Percentiles rank a stretch among this genome's conserved stretches.
Evolutionary conservation across 2,888 invertebrate genomes (phyloP).

Genomic region (Atrina japonica): DNA sequence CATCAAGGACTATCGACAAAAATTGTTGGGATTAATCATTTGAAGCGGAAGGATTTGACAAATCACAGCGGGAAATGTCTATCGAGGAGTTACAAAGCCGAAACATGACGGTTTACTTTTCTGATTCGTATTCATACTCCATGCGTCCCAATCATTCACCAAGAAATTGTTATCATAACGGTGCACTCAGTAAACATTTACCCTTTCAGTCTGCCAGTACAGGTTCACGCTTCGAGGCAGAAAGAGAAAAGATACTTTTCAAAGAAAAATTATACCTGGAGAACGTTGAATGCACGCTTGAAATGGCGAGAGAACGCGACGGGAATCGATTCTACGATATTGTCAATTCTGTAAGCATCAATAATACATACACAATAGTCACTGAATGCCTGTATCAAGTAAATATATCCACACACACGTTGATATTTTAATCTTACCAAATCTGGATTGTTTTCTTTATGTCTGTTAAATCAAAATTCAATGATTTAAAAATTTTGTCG

Average conservation of each 20-base stretch:
- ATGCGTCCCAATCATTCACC: conserved; percentile 27
- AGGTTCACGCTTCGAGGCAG: conserved; percentile 5
- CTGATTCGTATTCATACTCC: conserved; percentile 24
- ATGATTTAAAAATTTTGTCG: too few relatives aligned
- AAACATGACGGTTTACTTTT: conserved; percentile 15
- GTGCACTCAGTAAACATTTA: background rate
- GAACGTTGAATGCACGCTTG: background rate
- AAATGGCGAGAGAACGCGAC: conserved; percentile 8
- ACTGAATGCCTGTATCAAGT: too few relatives aligned
- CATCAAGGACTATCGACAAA: conserved; percentile 35
- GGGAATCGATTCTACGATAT: background rate
- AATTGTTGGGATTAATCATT: conserved; percentile 25
- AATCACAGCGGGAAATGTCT: conserved; percentile 43
- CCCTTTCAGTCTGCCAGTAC: too few relatives aligned
- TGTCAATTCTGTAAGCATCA: background rate
- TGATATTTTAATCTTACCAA: too few relatives aligned
- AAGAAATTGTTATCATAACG: conserved; percentile 34
- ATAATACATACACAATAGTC: too few relatives aligned
- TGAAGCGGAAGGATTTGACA: conserved; percentile 39
- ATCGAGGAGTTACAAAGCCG: conserved; percentile 18
- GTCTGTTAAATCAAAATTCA: too few relatives aligned
- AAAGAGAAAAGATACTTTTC: conserved; percentile 29
- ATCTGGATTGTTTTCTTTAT: too few relatives aligned
- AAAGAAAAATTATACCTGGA: conserved; percentile 2
- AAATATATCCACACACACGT: too few relatives aligned